Evolutionary conservation across 2,113 vertebrate genomes (phyloP).

Genomic region (Passer montanus): DNA sequence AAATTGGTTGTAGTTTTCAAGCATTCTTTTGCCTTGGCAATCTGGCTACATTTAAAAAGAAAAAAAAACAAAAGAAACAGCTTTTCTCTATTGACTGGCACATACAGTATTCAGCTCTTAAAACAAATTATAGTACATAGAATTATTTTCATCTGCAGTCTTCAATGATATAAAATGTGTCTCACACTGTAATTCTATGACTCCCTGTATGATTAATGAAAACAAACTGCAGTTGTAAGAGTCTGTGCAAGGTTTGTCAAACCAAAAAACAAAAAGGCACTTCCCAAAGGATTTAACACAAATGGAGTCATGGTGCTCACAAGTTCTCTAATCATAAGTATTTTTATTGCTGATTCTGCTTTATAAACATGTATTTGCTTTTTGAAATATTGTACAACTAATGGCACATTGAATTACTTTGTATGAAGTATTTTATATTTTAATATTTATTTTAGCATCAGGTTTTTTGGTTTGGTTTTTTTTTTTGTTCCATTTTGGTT

Average conservation of each 20-base stretch:
- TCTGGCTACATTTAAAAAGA: slow-evolving; percentile 60
- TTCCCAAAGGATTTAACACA: slow-evolving; percentile 79
- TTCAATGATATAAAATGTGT: slow-evolving; percentile 74
- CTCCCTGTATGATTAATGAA: slow-evolving; percentile 67
- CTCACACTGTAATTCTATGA: slow-evolving; percentile 78
- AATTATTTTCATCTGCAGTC: slow-evolving; percentile 73
- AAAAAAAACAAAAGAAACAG: slow-evolving; percentile 10
- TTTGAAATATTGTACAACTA: slow-evolving; percentile 79
- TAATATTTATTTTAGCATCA: slow-evolving; percentile 82
- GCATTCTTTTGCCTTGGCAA: slow-evolving; percentile 70
- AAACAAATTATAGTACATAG: slow-evolving; percentile 72
- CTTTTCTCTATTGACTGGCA: slow-evolving; percentile 64
- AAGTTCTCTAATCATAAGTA: slow-evolving; percentile 71
- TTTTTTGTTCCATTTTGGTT: slow-evolving; percentile 38
- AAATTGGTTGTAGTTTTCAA: slow-evolving; percentile 62
- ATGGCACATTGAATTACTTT: slow-evolving; percentile 81
- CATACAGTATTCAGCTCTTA: slow-evolving; percentile 71
- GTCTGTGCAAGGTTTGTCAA: slow-evolving; percentile 76
- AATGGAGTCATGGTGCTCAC: slow-evolving; percentile 78
- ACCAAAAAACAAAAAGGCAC: slow-evolving; percentile 77
- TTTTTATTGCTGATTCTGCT: slow-evolving; percentile 76
- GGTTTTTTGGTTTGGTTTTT: slow-evolving; percentile 55
- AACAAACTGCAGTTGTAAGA: slow-evolving; percentile 70
- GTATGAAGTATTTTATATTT: slow-evolving; percentile 82
- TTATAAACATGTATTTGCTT: slow-evolving; percentile 77